Conservation (phyloP, 2,888 invertebrate species). For the Pocota personata region DNA sequence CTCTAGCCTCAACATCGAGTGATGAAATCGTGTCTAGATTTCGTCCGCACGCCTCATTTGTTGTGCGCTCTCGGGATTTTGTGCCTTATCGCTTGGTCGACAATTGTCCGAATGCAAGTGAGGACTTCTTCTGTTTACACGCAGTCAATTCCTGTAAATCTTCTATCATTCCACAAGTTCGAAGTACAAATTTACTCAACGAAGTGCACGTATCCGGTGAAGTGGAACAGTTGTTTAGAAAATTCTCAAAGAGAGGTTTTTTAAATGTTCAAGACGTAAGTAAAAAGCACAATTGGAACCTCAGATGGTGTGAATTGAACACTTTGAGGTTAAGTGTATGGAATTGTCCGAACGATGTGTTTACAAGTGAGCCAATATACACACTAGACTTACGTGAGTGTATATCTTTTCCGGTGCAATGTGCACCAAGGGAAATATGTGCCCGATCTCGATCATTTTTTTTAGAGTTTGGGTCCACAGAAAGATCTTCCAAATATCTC, state of each 20-base stretch:
- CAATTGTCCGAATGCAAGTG: slow-evolving; percentile 60
- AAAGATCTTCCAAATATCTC: slow-evolving; percentile 75
- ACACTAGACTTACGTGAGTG: slow-evolving; percentile 82
- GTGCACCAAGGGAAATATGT: slow-evolving; percentile 83
- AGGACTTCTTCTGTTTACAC: slow-evolving; percentile 77
- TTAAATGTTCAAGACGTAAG: slow-evolving; percentile 83
- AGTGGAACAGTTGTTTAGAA: slow-evolving; percentile 75
- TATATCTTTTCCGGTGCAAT: slow-evolving; percentile 77
- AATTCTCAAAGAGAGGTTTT: slow-evolving; percentile 82
- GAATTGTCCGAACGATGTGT: slow-evolving; percentile 83
- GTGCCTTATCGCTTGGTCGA: slow-evolving; percentile 78
- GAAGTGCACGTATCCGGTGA: slow-evolving; percentile 75
- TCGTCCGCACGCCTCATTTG: slow-evolving; percentile 80
- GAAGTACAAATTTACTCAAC: slow-evolving; percentile 78
- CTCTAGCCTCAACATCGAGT: slow-evolving; percentile 74
- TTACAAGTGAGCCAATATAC: slow-evolving; percentile 79
- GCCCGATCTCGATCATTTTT: slow-evolving; percentile 83
- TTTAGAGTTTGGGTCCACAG: slow-evolving; percentile 77
- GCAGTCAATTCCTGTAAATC: slow-evolving; percentile 76
- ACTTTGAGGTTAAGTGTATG: slow-evolving; percentile 83
- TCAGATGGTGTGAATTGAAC: slow-evolving; percentile 84
- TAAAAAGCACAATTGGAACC: slow-evolving; percentile 84
- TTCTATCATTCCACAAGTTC: slow-evolving; percentile 75
- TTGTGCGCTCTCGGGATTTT: slow-evolving; percentile 76
- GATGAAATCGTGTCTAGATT: slow-evolving; percentile 80